phyloP scores from a whole-genome alignment of 2,797 vertebrate species.

The Neoniphon sammara region DNA sequence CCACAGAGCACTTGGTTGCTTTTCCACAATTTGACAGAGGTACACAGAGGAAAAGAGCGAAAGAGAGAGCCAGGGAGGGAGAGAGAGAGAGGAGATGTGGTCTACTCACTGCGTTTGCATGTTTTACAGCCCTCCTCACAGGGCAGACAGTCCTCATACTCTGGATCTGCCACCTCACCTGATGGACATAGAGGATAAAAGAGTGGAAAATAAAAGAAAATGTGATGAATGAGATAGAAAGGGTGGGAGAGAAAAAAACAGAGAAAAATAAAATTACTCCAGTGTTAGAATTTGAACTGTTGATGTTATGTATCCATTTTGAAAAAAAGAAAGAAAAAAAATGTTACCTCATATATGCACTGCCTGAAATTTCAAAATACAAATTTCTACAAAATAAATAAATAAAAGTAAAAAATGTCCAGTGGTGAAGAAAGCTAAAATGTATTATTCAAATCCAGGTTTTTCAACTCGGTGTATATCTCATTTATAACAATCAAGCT shows the following conservation, averaged over 20 bases:
- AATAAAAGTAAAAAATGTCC: too few relatives aligned
- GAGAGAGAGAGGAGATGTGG: neutral
- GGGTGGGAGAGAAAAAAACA: neutral
- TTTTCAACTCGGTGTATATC: too few relatives aligned
- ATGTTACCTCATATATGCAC: neutral
- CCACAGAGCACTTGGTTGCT: too few relatives aligned
- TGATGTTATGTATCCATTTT: neutral
- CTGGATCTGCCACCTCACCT: constrained; percentile 83
- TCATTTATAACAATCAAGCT: too few relatives aligned
- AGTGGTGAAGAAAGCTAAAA: too few relatives aligned
- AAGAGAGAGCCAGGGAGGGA: neutral
- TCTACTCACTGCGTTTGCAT: constrained; percentile 86
- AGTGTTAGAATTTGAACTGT: neutral
- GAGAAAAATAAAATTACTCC: neutral
- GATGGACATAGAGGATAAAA: constrained; percentile 30
- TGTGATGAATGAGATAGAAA: neutral
- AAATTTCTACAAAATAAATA: too few relatives aligned
- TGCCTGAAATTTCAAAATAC: too few relatives aligned
- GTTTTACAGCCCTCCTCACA: constrained; percentile 90
- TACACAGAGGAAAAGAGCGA: neutral
- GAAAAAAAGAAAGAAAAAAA: neutral
- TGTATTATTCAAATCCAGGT: too few relatives aligned
- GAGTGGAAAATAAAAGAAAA: neutral
- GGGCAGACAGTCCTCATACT: constrained; percentile 81
- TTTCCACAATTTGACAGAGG: too few relatives aligned